phyloP scores from a whole-genome alignment of 53 echinoderm and acorn worm genomes.

The Temnopleurus reevesii region DNA sequence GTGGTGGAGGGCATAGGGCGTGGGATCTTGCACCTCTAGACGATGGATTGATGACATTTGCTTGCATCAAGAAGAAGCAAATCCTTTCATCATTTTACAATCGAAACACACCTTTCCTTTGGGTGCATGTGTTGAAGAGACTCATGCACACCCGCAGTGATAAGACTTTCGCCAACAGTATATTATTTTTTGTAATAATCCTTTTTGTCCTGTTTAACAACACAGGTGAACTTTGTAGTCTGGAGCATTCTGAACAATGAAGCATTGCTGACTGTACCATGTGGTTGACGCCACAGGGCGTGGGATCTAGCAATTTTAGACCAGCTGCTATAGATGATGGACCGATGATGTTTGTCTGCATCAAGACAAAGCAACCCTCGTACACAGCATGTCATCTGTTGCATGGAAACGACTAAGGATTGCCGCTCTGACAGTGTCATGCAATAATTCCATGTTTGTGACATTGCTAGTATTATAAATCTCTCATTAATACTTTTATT shows the following conservation, averaged over 20 bases:
- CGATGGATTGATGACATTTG: conserved; percentile 67
- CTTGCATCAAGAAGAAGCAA: conserved; percentile 84
- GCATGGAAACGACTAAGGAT: conserved; percentile 75
- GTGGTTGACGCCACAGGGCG: conserved; percentile 90
- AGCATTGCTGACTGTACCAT: conserved; percentile 66
- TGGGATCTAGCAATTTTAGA: too few species aligned
- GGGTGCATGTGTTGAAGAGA: too few species aligned
- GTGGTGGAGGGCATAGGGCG: conserved; percentile 94
- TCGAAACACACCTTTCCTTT: too few species aligned
- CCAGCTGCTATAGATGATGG: conserved; percentile 13
- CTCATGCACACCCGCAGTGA: too few species aligned
- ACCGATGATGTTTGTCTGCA: conserved; percentile 70
- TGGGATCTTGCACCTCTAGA: conserved; percentile 72
- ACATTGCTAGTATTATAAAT: background rate
- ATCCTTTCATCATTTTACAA: too few species aligned
- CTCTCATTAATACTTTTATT: background rate
- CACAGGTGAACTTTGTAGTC: conserved; percentile 76
- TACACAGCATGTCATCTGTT: background rate
- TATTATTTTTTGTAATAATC: too few species aligned
- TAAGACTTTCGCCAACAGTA: too few species aligned
- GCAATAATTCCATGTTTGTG: background rate
- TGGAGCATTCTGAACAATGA: conserved; percentile 73
- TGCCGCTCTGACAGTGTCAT: too few species aligned
- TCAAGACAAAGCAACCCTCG: conserved; percentile 71
- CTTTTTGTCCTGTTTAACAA: background rate